phyloP scores from a whole-genome alignment of 2,113 vertebrate genomes.

The Nothoprocta perdicaria region DNA sequence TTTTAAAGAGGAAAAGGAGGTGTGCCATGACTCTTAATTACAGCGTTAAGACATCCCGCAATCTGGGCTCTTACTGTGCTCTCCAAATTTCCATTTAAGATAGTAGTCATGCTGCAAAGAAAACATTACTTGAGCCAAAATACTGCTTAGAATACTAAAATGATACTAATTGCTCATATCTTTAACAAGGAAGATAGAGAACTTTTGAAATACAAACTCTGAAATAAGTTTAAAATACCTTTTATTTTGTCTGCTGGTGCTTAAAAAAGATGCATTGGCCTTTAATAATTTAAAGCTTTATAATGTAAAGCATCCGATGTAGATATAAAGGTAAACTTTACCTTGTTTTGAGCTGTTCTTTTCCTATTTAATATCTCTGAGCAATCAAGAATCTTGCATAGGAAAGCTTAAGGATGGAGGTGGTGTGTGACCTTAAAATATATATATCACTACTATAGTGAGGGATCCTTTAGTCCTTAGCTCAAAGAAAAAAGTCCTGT shows the following conservation, averaged over 20 bases:
- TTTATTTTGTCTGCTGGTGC: background rate
- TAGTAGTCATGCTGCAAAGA: background rate
- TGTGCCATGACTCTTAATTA: background rate
- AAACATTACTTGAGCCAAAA: background rate
- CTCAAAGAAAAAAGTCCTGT: background rate
- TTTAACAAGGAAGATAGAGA: background rate
- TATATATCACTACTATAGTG: no score
- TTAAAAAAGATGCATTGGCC: background rate
- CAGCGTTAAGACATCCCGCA: background rate
- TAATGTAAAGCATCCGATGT: rapidly evolving
- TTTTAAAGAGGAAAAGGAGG: background rate
- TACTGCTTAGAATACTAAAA: background rate
- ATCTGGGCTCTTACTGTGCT: background rate
- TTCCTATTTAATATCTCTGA: background rate
- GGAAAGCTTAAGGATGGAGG: background rate
- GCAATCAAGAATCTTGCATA: background rate
- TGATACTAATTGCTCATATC: background rate
- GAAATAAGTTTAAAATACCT: background rate
- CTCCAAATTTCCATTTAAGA: background rate
- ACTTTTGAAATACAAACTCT: background rate
- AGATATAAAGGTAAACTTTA: background rate
- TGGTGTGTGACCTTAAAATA: background rate
- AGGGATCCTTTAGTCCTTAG: background rate
- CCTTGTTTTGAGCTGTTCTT: background rate
- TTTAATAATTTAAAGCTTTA: background rate